These are phyloP conservation scores for Sebastes oblongus DNA, from an alignment of 2,797 vertebrate genomes.

Conservation along the genomic window DNA sequence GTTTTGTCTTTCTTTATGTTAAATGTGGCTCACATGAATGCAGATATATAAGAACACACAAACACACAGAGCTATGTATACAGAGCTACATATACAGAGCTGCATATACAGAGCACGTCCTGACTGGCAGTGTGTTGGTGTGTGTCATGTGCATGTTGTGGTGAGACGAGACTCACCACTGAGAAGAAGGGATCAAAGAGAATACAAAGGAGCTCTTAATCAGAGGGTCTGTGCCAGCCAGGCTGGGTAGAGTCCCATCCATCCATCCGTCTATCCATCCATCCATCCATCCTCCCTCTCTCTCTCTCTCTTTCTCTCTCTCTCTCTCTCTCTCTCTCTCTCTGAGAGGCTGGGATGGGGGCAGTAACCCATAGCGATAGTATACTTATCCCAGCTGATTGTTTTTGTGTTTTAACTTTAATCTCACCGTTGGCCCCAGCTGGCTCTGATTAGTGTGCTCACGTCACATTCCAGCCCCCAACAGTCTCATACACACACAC, in stretches of 20 bases:
- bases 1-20: neutral
- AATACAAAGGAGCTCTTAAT: conserved; percentile 76
- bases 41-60: neutral
- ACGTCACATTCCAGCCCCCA: conserved; percentile 74
- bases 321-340: conserved; percentile 47
- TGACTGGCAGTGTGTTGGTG: conserved; percentile 15
- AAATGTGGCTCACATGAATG: neutral
- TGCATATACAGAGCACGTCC: neutral
- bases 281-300: conserved; percentile 42
- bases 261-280: conserved; percentile 46
- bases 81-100: neutral
- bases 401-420: conserved; percentile 84
- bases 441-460: conserved; percentile 85
- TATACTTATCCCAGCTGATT: conserved; percentile 85
- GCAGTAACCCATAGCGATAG: conserved; percentile 82
- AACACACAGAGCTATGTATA: neutral
- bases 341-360: conserved; percentile 78
- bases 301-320: conserved; percentile 55
- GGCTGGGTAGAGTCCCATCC: conserved; percentile 63
- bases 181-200: conserved; percentile 75
- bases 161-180: conserved; percentile 67
- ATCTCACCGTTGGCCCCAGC: conserved; percentile 83
- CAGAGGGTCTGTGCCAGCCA: conserved; percentile 68
- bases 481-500: conserved; percentile 18
- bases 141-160: conserved; percentile 60